Percentiles rank a stretch among this genome's conserved stretches.
phyloP scores from a whole-genome alignment of 2,888 invertebrate genomes.

The Globia sparganii region DNA sequence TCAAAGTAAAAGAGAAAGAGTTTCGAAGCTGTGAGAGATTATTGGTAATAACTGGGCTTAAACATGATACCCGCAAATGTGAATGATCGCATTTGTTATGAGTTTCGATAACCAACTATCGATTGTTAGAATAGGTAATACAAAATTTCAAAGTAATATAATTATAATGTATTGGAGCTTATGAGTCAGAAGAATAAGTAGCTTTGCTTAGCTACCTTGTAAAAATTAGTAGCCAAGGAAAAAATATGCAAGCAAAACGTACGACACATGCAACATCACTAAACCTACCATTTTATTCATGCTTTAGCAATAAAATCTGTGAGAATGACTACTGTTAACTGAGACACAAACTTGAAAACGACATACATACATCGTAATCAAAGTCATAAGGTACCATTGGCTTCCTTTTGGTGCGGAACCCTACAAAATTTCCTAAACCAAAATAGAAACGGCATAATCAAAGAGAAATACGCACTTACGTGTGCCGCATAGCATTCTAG shows the following conservation, averaged over 20 bases:
- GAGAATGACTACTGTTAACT: neutral
- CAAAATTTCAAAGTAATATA: neutral
- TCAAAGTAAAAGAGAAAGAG: constrained; percentile 50
- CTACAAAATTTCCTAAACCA: neutral
- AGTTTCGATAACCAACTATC: neutral
- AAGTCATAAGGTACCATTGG: constrained; percentile 12
- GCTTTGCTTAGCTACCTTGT: neutral
- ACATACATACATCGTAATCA: constrained; percentile 6
- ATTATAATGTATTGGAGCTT: neutral
- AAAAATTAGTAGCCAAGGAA: neutral
- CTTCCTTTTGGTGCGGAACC: neutral
- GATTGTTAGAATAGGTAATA: neutral
- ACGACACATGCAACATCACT: too few species aligned
- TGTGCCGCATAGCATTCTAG: constrained; percentile 14
- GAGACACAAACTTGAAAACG: neutral
- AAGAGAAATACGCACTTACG: constrained; percentile 9
- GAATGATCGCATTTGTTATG: constrained; percentile 1
- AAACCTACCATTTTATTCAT: neutral
- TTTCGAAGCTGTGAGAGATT: constrained; percentile 6
- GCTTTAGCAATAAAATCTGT: neutral
- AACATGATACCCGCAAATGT: neutral
- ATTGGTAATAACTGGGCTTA: constrained; percentile 17
- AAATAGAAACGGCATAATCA: neutral
- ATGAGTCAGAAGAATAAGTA: neutral
- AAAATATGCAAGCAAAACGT: neutral